These are phyloP conservation scores for Hyalella azteca DNA, from an alignment of 2,888 invertebrate species.

Conservation along the genomic window DNA sequence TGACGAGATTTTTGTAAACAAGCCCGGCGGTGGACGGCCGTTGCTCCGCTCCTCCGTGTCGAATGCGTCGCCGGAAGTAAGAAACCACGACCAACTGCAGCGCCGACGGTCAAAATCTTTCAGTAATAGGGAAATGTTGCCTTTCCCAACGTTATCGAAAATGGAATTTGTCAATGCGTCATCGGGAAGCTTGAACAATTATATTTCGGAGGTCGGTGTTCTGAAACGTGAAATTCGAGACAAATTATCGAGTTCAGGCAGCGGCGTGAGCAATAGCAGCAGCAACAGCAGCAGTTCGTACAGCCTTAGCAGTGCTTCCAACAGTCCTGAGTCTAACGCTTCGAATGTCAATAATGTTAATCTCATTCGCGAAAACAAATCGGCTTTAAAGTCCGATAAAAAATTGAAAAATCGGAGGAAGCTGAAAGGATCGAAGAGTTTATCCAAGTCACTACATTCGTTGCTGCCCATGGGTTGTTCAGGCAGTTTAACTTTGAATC, in stretches of 20 bases:
- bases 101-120: constrained; percentile 8
- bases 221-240: too few species aligned
- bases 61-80: not conserved
- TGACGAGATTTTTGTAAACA: not conserved
- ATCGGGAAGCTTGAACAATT: too few species aligned
- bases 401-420: constrained; percentile 23
- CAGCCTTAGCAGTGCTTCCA: not conserved
- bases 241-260: too few species aligned
- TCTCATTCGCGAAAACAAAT: not conserved
- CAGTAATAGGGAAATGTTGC: constrained; percentile 17
- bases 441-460: constrained; percentile 18
- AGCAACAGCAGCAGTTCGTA: constrained; percentile 5
- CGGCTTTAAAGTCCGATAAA: not conserved
- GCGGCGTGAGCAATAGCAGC: too few species aligned
- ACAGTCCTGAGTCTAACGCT: not conserved
- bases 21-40: not conserved
- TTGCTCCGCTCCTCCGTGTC: not conserved
- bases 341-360: constrained; percentile 5
- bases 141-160: too few species aligned
- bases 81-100: not conserved
- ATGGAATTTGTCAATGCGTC: too few species aligned
- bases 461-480: not conserved
- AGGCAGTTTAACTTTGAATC: constrained; percentile 20
- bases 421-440: constrained; percentile 2
- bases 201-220: too few species aligned